phyloP scores from a whole-genome alignment of 2,113 vertebrate species.

The Tichodroma muraria region DNA sequence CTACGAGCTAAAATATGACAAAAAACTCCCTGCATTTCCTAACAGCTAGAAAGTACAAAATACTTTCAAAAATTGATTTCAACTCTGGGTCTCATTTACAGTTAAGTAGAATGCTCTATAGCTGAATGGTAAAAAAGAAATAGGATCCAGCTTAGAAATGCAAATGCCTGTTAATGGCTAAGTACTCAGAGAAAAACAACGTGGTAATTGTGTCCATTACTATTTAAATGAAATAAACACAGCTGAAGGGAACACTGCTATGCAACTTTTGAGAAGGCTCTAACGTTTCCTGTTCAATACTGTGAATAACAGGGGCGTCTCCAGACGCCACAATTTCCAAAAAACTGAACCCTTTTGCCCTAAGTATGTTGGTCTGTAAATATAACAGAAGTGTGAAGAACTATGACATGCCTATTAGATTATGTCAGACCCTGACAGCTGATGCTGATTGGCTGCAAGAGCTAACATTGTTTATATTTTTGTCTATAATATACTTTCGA shows the following conservation, averaged over 20 bases:
- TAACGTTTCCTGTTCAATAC: not conserved
- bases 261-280: not conserved
- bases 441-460: not conserved
- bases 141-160: not conserved
- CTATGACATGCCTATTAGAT: not conserved
- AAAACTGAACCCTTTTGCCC: not conserved
- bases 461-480: not conserved
- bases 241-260: not conserved
- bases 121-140: not conserved
- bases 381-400: not conserved
- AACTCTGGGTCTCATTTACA: not conserved
- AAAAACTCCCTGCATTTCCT: not conserved
- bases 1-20: not conserved
- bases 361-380: not conserved
- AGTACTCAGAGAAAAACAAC: not conserved
- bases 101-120: not conserved
- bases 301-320: accelerated
- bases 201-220: not conserved
- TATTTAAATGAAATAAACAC: not conserved
- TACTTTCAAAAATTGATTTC: not conserved
- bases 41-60: not conserved
- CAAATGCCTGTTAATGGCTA: not conserved
- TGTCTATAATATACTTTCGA: not conserved
- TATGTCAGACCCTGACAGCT: not conserved
- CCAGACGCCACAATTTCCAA: not conserved